A percentile compares a stretch with the other conserved stretches of the same genome.
Conservation (phyloP, 2,797 vertebrate species). For the Sandelia bainsii region DNA sequence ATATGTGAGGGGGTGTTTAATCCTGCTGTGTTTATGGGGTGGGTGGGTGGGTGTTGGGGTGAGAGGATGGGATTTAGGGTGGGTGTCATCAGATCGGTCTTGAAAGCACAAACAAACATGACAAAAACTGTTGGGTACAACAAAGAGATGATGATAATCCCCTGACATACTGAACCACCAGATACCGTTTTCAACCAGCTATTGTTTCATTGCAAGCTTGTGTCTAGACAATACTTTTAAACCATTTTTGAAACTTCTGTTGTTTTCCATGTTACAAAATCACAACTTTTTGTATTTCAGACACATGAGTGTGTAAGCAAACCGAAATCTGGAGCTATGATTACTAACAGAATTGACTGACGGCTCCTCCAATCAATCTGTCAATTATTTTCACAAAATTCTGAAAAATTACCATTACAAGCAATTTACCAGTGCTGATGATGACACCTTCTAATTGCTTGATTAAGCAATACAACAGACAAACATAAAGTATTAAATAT, state of each 20-base stretch:
- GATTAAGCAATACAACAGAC: too few species aligned
- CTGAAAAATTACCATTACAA: background rate
- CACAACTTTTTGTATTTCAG: conserved; percentile 1
- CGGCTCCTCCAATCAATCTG: background rate
- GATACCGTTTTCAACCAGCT: conserved; percentile 26
- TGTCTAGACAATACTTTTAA: conserved; percentile 1
- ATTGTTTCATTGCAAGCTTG: conserved; percentile 1
- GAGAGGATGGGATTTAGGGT: conserved; percentile 47
- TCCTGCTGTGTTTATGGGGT: conserved; percentile 57
- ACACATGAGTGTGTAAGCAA: background rate
- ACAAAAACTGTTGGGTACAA: conserved; percentile 56
- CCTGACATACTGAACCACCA: conserved; percentile 39
- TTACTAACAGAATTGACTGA: background rate
- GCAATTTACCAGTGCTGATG: background rate
- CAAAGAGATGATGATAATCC: conserved; percentile 69
- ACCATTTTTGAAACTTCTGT: background rate
- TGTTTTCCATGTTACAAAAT: background rate
- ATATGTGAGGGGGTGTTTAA: conserved; percentile 77
- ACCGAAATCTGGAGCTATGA: background rate
- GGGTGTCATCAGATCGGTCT: conserved; percentile 46
- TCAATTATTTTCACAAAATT: background rate
- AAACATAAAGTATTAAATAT: too few species aligned
- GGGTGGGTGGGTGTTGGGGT: conserved; percentile 54
- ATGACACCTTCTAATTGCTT: too few species aligned
- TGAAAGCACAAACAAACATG: conserved; percentile 57